These are phyloP conservation scores for Loxodonta africana DNA, from an alignment of 2,113 vertebrate genomes.

Conservation along the genomic window DNA sequence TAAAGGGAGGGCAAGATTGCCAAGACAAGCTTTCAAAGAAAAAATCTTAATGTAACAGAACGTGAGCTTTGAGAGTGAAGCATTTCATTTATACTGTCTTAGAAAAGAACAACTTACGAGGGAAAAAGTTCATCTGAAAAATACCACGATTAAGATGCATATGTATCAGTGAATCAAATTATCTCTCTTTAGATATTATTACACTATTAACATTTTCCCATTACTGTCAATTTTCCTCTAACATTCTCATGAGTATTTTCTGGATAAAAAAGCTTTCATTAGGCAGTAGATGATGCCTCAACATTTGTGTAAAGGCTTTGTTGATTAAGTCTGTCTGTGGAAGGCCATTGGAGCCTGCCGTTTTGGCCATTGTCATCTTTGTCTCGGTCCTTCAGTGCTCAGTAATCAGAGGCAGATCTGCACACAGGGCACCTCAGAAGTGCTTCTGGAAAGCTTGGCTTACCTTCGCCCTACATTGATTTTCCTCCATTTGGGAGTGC, in stretches of 20 bases:
- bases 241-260: constrained; percentile 66
- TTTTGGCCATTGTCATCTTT: not conserved
- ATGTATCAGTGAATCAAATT: constrained; percentile 76
- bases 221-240: constrained; percentile 79
- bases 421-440: not conserved
- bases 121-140: constrained; percentile 83
- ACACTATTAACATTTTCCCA: constrained; percentile 78
- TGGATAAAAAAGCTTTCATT: constrained; percentile 38
- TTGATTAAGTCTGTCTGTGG: not conserved
- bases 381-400: not conserved
- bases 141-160: constrained; percentile 72
- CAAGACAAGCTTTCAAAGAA: constrained; percentile 8
- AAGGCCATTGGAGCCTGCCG: not conserved
- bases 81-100: constrained; percentile 68
- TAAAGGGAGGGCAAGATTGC: not conserved
- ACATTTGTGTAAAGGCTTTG: not conserved
- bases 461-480: not conserved
- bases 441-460: not conserved
- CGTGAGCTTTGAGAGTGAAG: constrained; percentile 43
- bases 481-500: not conserved
- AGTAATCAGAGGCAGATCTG: not conserved
- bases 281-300: not conserved
- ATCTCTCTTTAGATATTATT: constrained; percentile 74
- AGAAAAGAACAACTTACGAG: constrained; percentile 62
- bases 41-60: constrained; percentile 30